Evolutionary conservation across 2,888 invertebrate species (phyloP).

Genomic region (Syrphus vitripennis): DNA sequence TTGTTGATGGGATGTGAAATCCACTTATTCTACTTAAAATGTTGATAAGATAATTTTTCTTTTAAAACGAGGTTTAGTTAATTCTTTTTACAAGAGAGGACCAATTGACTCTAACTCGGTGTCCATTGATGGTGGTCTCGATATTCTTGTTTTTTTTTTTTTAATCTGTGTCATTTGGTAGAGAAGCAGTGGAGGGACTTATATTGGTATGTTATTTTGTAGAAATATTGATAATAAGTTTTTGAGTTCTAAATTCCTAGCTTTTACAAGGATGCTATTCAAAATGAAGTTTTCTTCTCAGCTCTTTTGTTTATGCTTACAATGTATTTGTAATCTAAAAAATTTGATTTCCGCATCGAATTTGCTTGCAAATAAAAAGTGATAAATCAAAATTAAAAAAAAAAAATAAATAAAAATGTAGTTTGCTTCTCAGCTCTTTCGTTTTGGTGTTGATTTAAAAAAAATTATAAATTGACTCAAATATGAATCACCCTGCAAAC

Average conservation of each 20-base stretch:
- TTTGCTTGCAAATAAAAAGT: too few relatives aligned
- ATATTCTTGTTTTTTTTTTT: background rate
- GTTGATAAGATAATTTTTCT: constrained; percentile 50
- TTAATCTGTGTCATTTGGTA: constrained; percentile 1
- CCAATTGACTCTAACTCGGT: background rate
- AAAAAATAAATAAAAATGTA: background rate
- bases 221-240: too few relatives aligned
- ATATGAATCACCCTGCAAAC: background rate
- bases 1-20: constrained; percentile 58
- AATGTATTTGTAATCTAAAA: too few relatives aligned
- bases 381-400: background rate
- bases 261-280: too few relatives aligned
- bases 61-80: constrained; percentile 32
- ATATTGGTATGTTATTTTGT: too few relatives aligned
- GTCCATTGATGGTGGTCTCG: background rate
- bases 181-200: background rate
- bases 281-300: constrained; percentile 3
- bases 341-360: too few relatives aligned
- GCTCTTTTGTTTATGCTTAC: constrained; percentile 34
- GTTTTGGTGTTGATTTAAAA: background rate
- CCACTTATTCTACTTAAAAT: constrained; percentile 68
- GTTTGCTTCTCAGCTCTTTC: background rate
- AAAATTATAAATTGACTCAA: too few relatives aligned
- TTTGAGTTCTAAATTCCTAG: too few relatives aligned
- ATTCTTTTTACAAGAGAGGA: background rate